Conservation (phyloP, 2,888 invertebrate genomes). For the Tipula vernalis region DNA sequence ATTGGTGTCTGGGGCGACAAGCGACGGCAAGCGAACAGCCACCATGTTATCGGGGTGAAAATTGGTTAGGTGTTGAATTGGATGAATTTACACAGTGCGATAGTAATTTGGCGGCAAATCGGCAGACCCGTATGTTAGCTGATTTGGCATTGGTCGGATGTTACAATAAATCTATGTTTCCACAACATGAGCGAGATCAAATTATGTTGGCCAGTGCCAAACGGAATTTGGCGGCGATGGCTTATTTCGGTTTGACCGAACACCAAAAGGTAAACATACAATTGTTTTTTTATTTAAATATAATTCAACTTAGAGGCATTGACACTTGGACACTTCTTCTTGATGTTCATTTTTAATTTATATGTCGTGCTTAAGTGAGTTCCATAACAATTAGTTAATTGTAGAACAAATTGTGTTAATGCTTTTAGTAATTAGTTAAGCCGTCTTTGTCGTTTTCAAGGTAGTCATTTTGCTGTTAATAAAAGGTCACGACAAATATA, state of each 20-base stretch:
- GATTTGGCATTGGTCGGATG: conserved; percentile 91
- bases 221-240: conserved; percentile 85
- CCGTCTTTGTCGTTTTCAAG: too few relatives aligned
- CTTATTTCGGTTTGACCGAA: conserved; percentile 95
- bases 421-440: background rate
- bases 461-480: too few relatives aligned
- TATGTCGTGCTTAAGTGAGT: background rate
- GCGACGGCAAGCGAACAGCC: conserved; percentile 76
- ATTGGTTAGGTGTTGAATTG: conserved; percentile 81
- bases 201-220: conserved; percentile 92
- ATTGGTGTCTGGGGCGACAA: conserved; percentile 59
- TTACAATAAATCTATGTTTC: conserved; percentile 75
- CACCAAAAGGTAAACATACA: conserved; percentile 62
- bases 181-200: conserved; percentile 59
- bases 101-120: conserved; percentile 88
- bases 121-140: conserved; percentile 96
- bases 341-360: background rate
- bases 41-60: conserved; percentile 51
- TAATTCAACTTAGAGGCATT: background rate
- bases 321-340: too few relatives aligned
- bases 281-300: background rate
- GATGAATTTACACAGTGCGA: conserved; percentile 85
- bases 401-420: background rate
- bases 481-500: too few relatives aligned
- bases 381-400: background rate